These are phyloP conservation scores for Standfussiana lucernea DNA, from an alignment of 2,888 invertebrate genomes.

Conservation along the genomic window DNA sequence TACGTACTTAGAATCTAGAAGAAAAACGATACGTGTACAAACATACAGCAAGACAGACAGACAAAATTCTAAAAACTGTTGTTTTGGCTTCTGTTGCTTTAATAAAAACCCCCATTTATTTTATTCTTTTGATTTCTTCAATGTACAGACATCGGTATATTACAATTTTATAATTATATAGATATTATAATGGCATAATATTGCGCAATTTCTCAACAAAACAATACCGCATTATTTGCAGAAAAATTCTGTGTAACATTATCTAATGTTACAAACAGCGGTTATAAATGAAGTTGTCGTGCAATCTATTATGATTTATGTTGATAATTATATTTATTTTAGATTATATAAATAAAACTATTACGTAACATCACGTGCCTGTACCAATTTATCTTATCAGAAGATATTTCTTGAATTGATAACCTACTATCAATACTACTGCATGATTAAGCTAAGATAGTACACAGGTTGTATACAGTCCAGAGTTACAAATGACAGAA, in stretches of 20 bases:
- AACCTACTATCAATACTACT: neutral
- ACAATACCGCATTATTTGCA: neutral
- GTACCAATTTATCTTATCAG: neutral
- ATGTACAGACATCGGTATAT: too few species aligned
- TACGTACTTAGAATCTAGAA: too few species aligned
- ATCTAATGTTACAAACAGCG: neutral
- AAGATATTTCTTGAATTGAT: neutral
- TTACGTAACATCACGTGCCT: neutral
- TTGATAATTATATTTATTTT: too few species aligned
- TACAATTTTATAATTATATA: too few species aligned
- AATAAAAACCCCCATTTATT: too few species aligned
- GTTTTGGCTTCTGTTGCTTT: too few species aligned
- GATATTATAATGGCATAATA: neutral
- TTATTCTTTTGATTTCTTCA: too few species aligned
- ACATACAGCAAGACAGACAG: too few species aligned
- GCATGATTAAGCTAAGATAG: neutral
- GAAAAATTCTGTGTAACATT: neutral
- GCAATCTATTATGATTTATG: neutral
- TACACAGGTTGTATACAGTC: neutral
- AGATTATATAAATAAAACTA: neutral
- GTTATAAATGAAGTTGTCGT: neutral
- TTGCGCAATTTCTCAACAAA: neutral
- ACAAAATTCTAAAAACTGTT: too few species aligned
- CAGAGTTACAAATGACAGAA: constrained; percentile 28
- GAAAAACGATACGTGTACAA: too few species aligned